Base-by-base conservation (phyloP, 2,797 vertebrate genomes). In the Discoglossus pictus region DNA sequence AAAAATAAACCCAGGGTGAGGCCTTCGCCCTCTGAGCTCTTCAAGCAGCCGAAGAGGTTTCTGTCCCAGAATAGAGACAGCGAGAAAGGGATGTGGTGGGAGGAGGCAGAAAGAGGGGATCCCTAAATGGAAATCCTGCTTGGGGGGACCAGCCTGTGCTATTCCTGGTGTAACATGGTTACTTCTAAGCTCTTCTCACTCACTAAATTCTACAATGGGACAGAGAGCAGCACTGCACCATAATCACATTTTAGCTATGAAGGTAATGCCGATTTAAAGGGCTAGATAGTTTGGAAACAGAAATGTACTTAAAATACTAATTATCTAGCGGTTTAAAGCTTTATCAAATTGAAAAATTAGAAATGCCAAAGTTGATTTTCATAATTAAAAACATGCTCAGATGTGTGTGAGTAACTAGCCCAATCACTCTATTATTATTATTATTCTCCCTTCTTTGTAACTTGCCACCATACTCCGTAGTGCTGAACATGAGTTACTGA, bases 51-150 rank as follows among this genome's bases (percentile, higher is more conserved):
- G 20, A 23, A 18, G 31, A 38, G 50, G 24, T 12, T 61, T 27
- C 56, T 16, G 38, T 73, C 82, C 80, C 75, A 83, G 79, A 82
- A 81, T 73, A 80, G 77, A 75, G 74, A 47, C 42, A 10, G 18
- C 18, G 18, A 16, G 51, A 18, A 7, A 36, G 20, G 4, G 17
- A 78, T 76, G 39, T 42, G 79, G 68, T 63, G 73, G 67, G 66
- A 64, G 68, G 60, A 11, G 50, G 50, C 42, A 38, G 50, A 31
- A 47, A 6, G 2, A 1, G 76, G 36, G 77, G 73, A 73, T 72
- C 78, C 85, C 74, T 80, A 82, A 75, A 78, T 83, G 79, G 81
- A 72, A 75, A 77, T 80, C 63, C 63, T 77, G 74, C 73, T 61
- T 50, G 38, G 38, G 39, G 25, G 62, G 52, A 39, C 13, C 39